These are phyloP conservation scores for Fukomys damarensis DNA, from an alignment of 2,113 vertebrate species.

Conservation along the genomic window DNA sequence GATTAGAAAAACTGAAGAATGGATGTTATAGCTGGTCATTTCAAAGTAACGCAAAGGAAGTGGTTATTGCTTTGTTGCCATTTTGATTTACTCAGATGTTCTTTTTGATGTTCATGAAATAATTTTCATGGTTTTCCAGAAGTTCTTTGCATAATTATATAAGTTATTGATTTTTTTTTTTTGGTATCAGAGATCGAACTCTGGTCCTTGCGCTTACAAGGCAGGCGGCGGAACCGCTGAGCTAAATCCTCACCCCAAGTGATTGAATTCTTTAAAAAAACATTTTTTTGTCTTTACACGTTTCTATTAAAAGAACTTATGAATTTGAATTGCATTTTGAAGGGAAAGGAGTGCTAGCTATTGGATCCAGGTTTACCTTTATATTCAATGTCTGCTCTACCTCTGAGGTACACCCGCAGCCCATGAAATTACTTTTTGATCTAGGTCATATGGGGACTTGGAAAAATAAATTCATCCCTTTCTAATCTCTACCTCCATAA, in stretches of 20 bases:
- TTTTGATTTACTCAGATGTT: neutral
- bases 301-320: conserved; percentile 32
- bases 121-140: conserved; percentile 11
- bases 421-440: conserved; percentile 1
- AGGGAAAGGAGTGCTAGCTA: neutral
- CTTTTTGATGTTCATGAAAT: neutral
- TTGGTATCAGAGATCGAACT: too few species aligned
- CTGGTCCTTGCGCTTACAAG: too few species aligned
- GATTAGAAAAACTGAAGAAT: neutral
- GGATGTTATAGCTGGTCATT: neutral
- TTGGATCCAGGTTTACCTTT: neutral
- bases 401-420: neutral
- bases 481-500: neutral
- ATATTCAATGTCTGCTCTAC: neutral
- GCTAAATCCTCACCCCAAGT: too few species aligned
- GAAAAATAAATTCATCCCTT: neutral
- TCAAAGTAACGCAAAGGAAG: neutral
- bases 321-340: conserved; percentile 15
- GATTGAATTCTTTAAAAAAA: conserved; percentile 16
- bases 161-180: too few species aligned
- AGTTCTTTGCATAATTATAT: neutral
- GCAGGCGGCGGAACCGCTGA: too few species aligned
- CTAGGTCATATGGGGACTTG: neutral
- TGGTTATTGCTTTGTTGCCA: neutral
- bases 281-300: conserved; percentile 12